Conservation (phyloP, 2,797 vertebrate species). For the Synaphobranchus kaupii region DNA sequence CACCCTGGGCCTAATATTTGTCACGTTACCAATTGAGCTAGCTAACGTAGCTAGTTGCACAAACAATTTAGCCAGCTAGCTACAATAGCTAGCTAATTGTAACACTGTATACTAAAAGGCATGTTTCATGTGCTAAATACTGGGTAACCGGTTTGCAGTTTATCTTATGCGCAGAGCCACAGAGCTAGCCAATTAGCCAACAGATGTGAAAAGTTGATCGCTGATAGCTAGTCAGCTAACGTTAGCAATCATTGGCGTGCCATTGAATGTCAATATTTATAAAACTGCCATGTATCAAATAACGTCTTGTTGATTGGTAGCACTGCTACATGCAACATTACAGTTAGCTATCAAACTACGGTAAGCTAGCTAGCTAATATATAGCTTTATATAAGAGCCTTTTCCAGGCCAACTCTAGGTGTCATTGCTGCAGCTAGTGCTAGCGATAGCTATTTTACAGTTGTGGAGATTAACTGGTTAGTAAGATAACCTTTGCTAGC, state of each 20-base stretch:
- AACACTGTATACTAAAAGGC: background rate
- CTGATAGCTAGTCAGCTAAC: background rate
- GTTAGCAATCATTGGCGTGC: background rate
- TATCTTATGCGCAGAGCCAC: background rate
- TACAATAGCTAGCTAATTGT: background rate
- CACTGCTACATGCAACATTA: background rate
- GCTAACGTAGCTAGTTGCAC: background rate
- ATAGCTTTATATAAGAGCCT: background rate
- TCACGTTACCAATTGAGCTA: background rate
- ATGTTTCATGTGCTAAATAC: background rate
- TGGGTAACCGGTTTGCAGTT: no score
- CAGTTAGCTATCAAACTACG: background rate
- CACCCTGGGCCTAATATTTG: conserved; percentile 13
- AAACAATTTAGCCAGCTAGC: background rate
- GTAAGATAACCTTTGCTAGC: background rate
- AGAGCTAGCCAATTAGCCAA: background rate
- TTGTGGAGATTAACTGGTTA: background rate
- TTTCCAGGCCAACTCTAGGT: background rate
- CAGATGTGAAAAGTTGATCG: background rate
- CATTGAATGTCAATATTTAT: background rate
- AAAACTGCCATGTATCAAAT: background rate
- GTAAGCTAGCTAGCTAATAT: background rate
- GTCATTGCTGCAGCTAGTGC: background rate
- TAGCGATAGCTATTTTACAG: background rate
- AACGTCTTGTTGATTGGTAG: background rate